Conservation (phyloP, 1,140 invertebrate genomes). For the Asobara japonica region DNA sequence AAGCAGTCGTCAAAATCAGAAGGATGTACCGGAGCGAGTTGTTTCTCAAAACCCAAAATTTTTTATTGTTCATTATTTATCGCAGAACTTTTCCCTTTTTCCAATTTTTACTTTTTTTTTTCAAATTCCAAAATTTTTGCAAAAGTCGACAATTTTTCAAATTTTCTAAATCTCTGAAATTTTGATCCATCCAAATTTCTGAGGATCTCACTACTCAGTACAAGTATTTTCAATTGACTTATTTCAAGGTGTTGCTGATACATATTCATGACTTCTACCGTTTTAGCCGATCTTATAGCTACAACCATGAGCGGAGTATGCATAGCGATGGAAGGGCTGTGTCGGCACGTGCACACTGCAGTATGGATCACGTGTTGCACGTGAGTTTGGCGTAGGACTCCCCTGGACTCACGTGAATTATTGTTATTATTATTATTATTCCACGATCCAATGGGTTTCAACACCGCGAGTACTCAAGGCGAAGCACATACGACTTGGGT, state of each 20-base stretch:
- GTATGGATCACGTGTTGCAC: slow-evolving; percentile 51
- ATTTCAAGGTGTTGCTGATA: too few relatives aligned
- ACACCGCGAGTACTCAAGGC: not conserved
- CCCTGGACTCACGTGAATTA: slow-evolving; percentile 37
- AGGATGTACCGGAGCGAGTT: too few relatives aligned
- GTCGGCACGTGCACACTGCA: slow-evolving; percentile 50
- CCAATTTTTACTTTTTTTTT: not conserved
- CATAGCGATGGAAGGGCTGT: slow-evolving; percentile 9
- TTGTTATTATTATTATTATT: slow-evolving; percentile 53
- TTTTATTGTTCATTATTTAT: too few relatives aligned
- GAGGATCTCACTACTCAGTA: too few relatives aligned
- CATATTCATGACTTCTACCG: not conserved
- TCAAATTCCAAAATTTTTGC: not conserved
- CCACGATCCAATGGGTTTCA: not conserved
- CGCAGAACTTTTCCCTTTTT: too few relatives aligned
- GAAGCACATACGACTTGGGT: not conserved
- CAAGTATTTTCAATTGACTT: too few relatives aligned
- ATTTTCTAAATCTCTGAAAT: too few relatives aligned
- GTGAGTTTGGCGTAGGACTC: slow-evolving; percentile 46
- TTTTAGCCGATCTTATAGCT: slow-evolving; percentile 16
- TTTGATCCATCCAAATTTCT: too few relatives aligned
- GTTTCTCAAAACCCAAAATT: too few relatives aligned
- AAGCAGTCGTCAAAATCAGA: too few relatives aligned
- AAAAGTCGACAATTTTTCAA: too few relatives aligned
- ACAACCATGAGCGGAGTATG: not conserved